phyloP scores from a whole-genome alignment of 2,888 invertebrate species.

The Zaprionus obscuricornis region DNA sequence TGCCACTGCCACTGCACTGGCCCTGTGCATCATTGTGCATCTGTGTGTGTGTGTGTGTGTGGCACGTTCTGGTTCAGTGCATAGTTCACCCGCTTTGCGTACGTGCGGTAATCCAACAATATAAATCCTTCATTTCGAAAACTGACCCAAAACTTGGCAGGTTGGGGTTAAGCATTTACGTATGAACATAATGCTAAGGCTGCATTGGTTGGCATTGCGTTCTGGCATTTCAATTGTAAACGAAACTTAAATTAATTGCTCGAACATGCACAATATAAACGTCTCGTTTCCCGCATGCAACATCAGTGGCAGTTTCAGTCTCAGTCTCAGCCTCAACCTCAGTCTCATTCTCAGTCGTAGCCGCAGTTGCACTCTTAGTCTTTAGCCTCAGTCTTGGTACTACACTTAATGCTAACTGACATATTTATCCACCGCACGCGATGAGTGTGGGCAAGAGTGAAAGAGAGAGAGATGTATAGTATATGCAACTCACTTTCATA shows the following conservation, averaged over 20 bases:
- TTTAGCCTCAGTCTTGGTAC: conserved; percentile 48
- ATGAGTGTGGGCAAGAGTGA: conserved; percentile 23
- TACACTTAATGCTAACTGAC: conserved; percentile 71
- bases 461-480: neutral
- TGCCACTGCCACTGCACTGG: conserved; percentile 11
- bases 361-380: too few species aligned
- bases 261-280: conserved; percentile 73
- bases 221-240: conserved; percentile 66
- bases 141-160: conserved; percentile 30
- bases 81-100: conserved; percentile 30
- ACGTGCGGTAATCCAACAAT: conserved; percentile 73
- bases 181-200: conserved; percentile 5
- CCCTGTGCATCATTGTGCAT: conserved; percentile 26
- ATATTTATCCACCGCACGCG: conserved; percentile 61
- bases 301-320: too few species aligned
- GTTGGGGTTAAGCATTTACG: conserved; percentile 12
- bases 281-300: too few species aligned
- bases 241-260: conserved; percentile 77
- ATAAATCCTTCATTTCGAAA: conserved; percentile 69
- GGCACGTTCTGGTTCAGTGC: conserved; percentile 58
- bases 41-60: conserved; percentile 19
- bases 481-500: conserved; percentile 56
- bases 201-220: conserved; percentile 1
- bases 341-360: too few species aligned
- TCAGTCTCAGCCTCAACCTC: too few species aligned